A percentile compares a stretch with the other conserved stretches of the same genome.
Conservation (phyloP, 2,888 invertebrate genomes). For the Malthinus flaveolus region DNA sequence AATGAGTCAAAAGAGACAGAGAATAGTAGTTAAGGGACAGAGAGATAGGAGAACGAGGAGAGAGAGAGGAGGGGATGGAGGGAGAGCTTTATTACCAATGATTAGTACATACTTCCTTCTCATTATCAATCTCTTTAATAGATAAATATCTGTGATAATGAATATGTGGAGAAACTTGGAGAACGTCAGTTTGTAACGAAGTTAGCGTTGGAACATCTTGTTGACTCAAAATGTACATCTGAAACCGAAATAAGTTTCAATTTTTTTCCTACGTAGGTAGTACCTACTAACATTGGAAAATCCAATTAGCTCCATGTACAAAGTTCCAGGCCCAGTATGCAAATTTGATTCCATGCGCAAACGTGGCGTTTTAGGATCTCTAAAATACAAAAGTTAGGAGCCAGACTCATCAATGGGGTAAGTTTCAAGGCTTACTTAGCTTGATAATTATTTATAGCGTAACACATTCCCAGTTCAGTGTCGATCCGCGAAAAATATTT, state of each 20-base stretch:
- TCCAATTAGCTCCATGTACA: constrained; percentile 59
- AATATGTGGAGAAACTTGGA: constrained; percentile 62
- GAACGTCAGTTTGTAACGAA: constrained; percentile 64
- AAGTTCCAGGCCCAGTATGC: constrained; percentile 63
- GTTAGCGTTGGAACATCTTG: constrained; percentile 73
- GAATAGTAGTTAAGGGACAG: too few relatives aligned
- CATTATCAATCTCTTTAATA: constrained; percentile 67
- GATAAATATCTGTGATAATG: constrained; percentile 53
- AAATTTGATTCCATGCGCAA: constrained; percentile 67
- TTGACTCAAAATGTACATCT: constrained; percentile 67
- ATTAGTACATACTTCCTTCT: constrained; percentile 57
- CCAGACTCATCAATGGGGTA: not conserved
- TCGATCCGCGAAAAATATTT: constrained; percentile 65
- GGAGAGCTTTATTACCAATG: not conserved
- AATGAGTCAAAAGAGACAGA: too few relatives aligned
- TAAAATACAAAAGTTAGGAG: constrained; percentile 34
- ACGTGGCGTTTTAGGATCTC: constrained; percentile 54
- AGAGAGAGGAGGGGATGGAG: not conserved
- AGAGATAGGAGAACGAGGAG: too few relatives aligned
- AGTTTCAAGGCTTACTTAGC: constrained; percentile 51
- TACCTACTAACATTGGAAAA: constrained; percentile 57
- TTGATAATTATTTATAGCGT: constrained; percentile 68
- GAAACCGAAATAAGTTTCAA: constrained; percentile 26
- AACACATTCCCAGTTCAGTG: constrained; percentile 70
- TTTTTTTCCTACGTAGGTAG: not conserved